Base-by-base conservation (phyloP, 2,888 invertebrate genomes). In the Drosophila cognata region DNA sequence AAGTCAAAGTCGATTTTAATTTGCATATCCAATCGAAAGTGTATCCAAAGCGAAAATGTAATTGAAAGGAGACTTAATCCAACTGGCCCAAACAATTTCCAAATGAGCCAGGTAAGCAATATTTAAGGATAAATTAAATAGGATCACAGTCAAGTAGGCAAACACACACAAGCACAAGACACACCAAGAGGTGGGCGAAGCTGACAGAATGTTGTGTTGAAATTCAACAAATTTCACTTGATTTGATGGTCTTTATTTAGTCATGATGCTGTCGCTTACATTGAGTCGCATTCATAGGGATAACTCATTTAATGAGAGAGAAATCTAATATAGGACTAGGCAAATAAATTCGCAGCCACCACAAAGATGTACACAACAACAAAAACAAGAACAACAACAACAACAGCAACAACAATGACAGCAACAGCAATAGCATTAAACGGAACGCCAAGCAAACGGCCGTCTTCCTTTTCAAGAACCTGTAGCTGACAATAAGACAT, bases 221-320 rank as follows among this genome's bases (percentile, higher is more conserved):
- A 77, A 74, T 77, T 63, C 52, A 62, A 59, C 76, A 67, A 75
- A 81, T 81, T 79, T 79, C 84, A 71, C 82, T 85, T 81, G 86
- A 82, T 77, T 74, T 71, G 77, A 78, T 87, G 70, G 82, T 74
- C 71, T 84, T 84, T 75, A 70, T 74, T 74, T 70, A 60, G 81
- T 65, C 67, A 55, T 55, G 35, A n/a, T 41, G 31, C 56, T 43
- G 50, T 10, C 28, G 31, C 7, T 31, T 33, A 16, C 28, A 75
- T 60, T 62, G 57, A 65, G 81, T 71, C 63, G 72, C 70, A 75
- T 81, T 81, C 70, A 71, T 71, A 77, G 57, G 73, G 78, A 85
- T 85, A 88, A 82, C 81, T 84, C 82, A 88, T 82, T 86, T 85
- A 81, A 89, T 86, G 28, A 6, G 13, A 18, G 88, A 75, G 78